A percentile compares a stretch with the other conserved stretches of the same genome.
These are phyloP conservation scores for Xenopus borealis DNA, from an alignment of 2,113 vertebrate genomes.

Conservation along the genomic window DNA sequence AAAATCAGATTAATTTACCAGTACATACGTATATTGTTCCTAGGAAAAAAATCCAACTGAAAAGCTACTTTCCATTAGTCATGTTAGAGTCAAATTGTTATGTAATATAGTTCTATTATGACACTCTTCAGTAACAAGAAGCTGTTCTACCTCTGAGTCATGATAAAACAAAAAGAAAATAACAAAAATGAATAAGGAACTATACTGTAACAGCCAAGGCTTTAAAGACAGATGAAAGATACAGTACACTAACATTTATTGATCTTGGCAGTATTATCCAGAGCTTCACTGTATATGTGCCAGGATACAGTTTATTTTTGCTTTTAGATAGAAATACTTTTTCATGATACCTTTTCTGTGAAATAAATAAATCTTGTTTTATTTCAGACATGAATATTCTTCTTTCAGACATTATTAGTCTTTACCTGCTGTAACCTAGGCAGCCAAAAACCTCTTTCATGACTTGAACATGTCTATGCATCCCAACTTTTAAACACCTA, in stretches of 20 bases:
- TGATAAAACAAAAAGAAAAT: constrained; percentile 2
- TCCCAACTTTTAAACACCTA: too few relatives aligned
- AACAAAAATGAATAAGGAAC: constrained; percentile 12
- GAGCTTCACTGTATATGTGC: too few relatives aligned
- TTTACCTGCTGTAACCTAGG: too few relatives aligned
- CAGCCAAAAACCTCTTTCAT: too few relatives aligned
- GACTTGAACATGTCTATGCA: too few relatives aligned
- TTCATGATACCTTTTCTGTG: too few relatives aligned
- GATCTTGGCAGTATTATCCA: neutral
- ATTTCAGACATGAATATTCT: too few relatives aligned
- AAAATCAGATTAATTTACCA: neutral
- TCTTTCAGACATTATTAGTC: too few relatives aligned
- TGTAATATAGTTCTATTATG: neutral
- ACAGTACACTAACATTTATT: neutral
- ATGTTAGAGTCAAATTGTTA: neutral
- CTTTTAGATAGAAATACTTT: too few relatives aligned
- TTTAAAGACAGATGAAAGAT: too few relatives aligned
- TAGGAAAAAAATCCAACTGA: neutral
- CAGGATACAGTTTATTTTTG: too few relatives aligned
- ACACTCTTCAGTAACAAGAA: neutral
- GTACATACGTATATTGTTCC: neutral
- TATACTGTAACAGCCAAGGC: neutral
- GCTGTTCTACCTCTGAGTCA: constrained; percentile 17
- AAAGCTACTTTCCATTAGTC: neutral
- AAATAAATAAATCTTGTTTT: too few relatives aligned